Conservation (phyloP, 2,888 invertebrate genomes). For the Hybos culiciformis region DNA sequence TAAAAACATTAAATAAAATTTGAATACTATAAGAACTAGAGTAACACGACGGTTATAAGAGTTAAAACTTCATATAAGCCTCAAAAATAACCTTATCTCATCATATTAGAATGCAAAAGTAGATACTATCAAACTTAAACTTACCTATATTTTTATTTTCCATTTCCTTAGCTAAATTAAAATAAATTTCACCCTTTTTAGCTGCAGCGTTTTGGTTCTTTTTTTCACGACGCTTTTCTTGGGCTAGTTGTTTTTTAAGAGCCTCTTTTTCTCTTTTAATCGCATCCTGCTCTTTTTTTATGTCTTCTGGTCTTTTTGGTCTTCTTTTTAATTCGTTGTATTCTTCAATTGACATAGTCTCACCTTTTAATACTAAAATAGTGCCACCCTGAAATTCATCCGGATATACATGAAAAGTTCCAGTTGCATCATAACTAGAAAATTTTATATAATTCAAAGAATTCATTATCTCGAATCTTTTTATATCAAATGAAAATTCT, state of each 20-base stretch:
- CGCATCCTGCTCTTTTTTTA: slow-evolving; percentile 21
- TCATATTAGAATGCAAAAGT: neutral
- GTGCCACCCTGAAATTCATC: slow-evolving; percentile 39
- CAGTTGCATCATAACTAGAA: slow-evolving; percentile 24
- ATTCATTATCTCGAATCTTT: neutral
- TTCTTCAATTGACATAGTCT: slow-evolving; percentile 34
- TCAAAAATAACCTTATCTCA: neutral
- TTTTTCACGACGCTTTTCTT: slow-evolving; percentile 22
- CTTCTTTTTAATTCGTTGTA: slow-evolving; percentile 24
- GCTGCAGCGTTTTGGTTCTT: slow-evolving; percentile 22
- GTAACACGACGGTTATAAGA: too few relatives aligned
- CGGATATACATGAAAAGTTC: slow-evolving; percentile 38
- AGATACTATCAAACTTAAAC: neutral
- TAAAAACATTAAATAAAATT: too few relatives aligned
- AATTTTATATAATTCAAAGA: too few relatives aligned
- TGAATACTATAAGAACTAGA: too few relatives aligned
- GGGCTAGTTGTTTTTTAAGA: slow-evolving; percentile 18
- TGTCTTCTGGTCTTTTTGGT: slow-evolving; percentile 25
- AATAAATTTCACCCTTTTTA: slow-evolving; percentile 16
- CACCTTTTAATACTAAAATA: slow-evolving; percentile 35
- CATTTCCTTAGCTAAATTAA: slow-evolving; percentile 15
- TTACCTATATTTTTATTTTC: slow-evolving; percentile 22
- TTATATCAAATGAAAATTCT: neutral
- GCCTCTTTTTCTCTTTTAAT: slow-evolving; percentile 19
- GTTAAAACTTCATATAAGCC: too few relatives aligned